These are phyloP conservation scores for Tinea semifulvella DNA, from an alignment of 2,888 invertebrate species.

Conservation along the genomic window DNA sequence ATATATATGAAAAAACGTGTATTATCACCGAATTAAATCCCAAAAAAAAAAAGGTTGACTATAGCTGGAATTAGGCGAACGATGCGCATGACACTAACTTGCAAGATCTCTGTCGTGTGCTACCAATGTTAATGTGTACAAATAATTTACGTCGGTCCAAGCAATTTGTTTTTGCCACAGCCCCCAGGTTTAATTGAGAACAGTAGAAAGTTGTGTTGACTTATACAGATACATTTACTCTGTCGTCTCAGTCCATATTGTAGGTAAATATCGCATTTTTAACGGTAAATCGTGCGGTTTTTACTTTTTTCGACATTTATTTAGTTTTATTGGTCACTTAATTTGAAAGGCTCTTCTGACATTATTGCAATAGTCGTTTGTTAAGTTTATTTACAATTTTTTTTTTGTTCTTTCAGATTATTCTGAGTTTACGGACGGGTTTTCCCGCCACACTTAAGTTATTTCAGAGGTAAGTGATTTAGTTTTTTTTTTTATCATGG, in stretches of 20 bases:
- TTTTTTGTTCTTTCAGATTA: conserved; percentile 6
- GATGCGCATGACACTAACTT: conserved; percentile 4
- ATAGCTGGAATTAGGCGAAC: too few relatives aligned
- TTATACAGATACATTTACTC: conserved; percentile 21
- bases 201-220: conserved; percentile 41
- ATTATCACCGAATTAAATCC: too few relatives aligned
- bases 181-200: conserved; percentile 26
- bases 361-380: not conserved
- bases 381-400: not conserved
- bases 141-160: conserved; percentile 11
- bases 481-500: too few relatives aligned
- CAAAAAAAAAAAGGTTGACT: too few relatives aligned
- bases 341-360: not conserved
- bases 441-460: not conserved
- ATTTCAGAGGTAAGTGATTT: conserved; percentile 1
- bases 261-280: conserved; percentile 17
- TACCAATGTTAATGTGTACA: conserved; percentile 12
- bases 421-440: conserved; percentile 3
- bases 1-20: too few relatives aligned
- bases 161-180: conserved; percentile 12
- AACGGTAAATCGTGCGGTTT: conserved; percentile 21
- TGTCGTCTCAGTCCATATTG: not conserved
- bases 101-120: conserved; percentile 12
- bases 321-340: conserved; percentile 8
- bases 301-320: conserved; percentile 16